Percentiles rank a stretch among this genome's conserved stretches.
Evolutionary conservation across 2,797 vertebrate species (phyloP).

Genomic region (Xerus rutilus): DNA sequence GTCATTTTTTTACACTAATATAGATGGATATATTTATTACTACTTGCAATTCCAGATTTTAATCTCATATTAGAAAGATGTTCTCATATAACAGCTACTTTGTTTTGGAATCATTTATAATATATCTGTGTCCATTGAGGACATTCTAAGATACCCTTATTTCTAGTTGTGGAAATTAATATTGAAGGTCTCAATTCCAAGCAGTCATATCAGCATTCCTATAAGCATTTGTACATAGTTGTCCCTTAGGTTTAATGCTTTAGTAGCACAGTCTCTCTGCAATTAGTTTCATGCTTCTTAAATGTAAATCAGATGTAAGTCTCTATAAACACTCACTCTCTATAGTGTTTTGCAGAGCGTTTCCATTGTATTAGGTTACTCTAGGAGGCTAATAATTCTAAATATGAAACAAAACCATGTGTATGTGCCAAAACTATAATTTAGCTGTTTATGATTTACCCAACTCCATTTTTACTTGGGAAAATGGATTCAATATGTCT

Average conservation of each 20-base stretch:
- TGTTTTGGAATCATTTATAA: slow-evolving; percentile 76
- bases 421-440: slow-evolving; percentile 80
- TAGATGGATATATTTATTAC: slow-evolving; percentile 83
- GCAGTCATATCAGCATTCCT: slow-evolving; percentile 63
- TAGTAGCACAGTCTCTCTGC: slow-evolving; percentile 79
- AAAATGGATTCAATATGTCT: slow-evolving; percentile 81
- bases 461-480: slow-evolving; percentile 70
- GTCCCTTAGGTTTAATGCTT: slow-evolving; percentile 76
- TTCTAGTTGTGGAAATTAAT: slow-evolving; percentile 77
- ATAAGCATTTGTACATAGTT: slow-evolving; percentile 42
- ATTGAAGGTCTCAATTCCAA: slow-evolving; percentile 76
- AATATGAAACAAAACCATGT: slow-evolving; percentile 78
- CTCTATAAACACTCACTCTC: slow-evolving; percentile 81
- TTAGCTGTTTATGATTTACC: slow-evolving; percentile 81
- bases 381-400: slow-evolving; percentile 77
- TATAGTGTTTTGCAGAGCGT: slow-evolving; percentile 68
- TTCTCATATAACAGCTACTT: slow-evolving; percentile 81
- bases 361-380: slow-evolving; percentile 83
- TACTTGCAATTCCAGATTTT: slow-evolving; percentile 78
- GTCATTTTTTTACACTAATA: slow-evolving; percentile 79
- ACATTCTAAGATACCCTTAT: slow-evolving; percentile 73
- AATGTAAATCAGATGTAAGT: slow-evolving; percentile 85
- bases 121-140: slow-evolving; percentile 73
- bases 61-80: slow-evolving; percentile 82
- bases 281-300: slow-evolving; percentile 83